Percentiles rank a stretch among this genome's conserved stretches.
phyloP scores from a whole-genome alignment of 1,140 invertebrate species.

The Brachionus rubens region DNA sequence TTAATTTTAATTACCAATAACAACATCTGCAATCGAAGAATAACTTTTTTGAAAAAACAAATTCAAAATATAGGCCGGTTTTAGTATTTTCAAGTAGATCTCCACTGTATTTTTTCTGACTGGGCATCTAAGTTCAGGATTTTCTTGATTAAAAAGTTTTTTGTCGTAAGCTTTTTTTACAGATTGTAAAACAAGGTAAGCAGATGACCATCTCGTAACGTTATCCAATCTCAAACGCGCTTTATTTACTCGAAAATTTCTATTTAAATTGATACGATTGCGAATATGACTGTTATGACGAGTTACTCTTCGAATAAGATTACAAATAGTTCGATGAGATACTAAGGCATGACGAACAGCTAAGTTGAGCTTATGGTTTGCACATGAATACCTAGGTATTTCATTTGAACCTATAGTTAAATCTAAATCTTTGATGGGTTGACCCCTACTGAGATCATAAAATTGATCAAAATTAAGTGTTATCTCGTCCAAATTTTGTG shows the following conservation, averaged over 20 bases:
- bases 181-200: background rate
- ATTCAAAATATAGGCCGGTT: too few relatives aligned
- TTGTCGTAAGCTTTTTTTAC: constrained; percentile 11
- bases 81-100: too few relatives aligned
- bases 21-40: too few relatives aligned
- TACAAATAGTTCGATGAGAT: background rate
- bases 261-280: constrained; percentile 11
- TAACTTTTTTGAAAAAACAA: too few relatives aligned
- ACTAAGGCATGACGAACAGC: background rate
- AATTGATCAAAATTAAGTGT: too few relatives aligned
- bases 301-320: background rate
- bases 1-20: too few relatives aligned
- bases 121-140: background rate
- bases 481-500: too few relatives aligned
- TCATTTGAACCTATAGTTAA: too few relatives aligned
- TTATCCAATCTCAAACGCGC: constrained; percentile 25
- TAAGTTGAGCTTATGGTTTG: constrained; percentile 10
- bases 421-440: too few relatives aligned
- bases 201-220: constrained; percentile 19
- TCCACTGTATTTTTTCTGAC: too few relatives aligned
- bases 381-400: too few relatives aligned
- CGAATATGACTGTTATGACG: background rate
- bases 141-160: background rate
- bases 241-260: constrained; percentile 23
- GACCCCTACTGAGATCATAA: too few relatives aligned